Evolutionary conservation across 2,888 invertebrate genomes (phyloP).

Genomic region (Tenthredo mesomela): DNA sequence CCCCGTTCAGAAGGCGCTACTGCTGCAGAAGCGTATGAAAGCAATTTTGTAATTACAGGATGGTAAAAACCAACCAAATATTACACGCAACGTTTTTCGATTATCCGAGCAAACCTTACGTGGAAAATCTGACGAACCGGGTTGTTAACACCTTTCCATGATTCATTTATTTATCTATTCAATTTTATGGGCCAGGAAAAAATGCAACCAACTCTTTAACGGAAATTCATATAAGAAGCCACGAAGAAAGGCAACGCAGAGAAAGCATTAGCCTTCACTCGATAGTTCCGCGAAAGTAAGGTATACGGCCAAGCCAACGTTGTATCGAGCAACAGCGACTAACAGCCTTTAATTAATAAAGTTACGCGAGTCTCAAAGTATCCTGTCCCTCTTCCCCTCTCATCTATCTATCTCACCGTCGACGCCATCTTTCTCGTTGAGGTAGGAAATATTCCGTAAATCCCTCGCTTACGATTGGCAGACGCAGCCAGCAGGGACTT

Average conservation of each 20-base stretch:
- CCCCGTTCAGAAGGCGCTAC: background rate
- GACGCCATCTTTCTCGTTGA: slow-evolving; percentile 54
- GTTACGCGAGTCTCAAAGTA: slow-evolving; percentile 74
- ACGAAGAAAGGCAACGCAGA: background rate
- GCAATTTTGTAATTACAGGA: slow-evolving; percentile 33
- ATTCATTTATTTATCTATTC: background rate
- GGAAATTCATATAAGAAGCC: background rate
- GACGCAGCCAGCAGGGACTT: slow-evolving; percentile 5
- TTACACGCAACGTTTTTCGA: background rate
- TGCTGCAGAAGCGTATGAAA: slow-evolving; percentile 6
- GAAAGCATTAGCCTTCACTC: slow-evolving; percentile 29
- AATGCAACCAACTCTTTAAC: background rate
- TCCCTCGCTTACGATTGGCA: slow-evolving; percentile 22
- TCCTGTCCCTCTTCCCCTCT: slow-evolving; percentile 60
- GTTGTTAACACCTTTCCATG: background rate
- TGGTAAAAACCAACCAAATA: background rate
- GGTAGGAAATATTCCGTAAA: slow-evolving; percentile 28
- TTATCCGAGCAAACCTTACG: background rate
- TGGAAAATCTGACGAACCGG: background rate
- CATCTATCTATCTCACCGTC: slow-evolving; percentile 56
- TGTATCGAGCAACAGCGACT: slow-evolving; percentile 74
- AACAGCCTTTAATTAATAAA: slow-evolving; percentile 76
- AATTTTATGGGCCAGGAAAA: background rate
- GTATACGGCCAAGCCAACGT: slow-evolving; percentile 64
- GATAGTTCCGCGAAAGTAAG: slow-evolving; percentile 31